Base-by-base conservation (phyloP, 2,113 vertebrate genomes). In the Pluvianellus socialis region DNA sequence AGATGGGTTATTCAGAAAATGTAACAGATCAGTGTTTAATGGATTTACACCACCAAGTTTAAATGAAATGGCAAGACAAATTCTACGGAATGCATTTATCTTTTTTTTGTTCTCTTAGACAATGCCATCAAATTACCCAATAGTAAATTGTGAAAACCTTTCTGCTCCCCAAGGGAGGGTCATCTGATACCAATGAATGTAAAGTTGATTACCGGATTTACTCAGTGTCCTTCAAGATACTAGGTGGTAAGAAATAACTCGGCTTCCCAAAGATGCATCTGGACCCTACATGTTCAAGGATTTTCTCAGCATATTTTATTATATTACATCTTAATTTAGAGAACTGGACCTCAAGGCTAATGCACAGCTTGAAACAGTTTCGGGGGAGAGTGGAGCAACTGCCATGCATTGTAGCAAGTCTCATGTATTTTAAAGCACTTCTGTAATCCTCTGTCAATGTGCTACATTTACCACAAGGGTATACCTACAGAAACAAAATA, bases 111-210 rank as follows among this genome's bases (percentile, higher is more conserved):
- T 55, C 22, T 73, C 32, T 86, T 58, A 70, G 67, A 59, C 35
- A 79, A 86, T 14, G 14, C 11, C 38, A 91, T 65, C 30, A 91
- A 56, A 89, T 89, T 72, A 89, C 52, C 49, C 73, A 91, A n/a
- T 47, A 32, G 32, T 92, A 76, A 84, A 35, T 84, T 92, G 72
- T 6, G 14, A 88, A 93, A 84, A 89, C 23, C 32, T 9, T 14
- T 71, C 24, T 79, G 40, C 53, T 53, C 13, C 61, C 45, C 42
- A 40, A n/a, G 5, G 63, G 44, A 90, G 11, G 22, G 15, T 33
- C 80, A 75, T 63, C 27, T 0, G 0, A 84, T 45, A 75, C 1
- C 72, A 10, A 38, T 10, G 9, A 70, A 70, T 2, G 0, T 55
- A 15, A 74, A 65, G 22, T 61, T 28, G 0, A 75, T 68, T 71